Evolutionary conservation across 2,797 vertebrate species (phyloP).

Genomic region (Urocyon cinereoargenteus): DNA sequence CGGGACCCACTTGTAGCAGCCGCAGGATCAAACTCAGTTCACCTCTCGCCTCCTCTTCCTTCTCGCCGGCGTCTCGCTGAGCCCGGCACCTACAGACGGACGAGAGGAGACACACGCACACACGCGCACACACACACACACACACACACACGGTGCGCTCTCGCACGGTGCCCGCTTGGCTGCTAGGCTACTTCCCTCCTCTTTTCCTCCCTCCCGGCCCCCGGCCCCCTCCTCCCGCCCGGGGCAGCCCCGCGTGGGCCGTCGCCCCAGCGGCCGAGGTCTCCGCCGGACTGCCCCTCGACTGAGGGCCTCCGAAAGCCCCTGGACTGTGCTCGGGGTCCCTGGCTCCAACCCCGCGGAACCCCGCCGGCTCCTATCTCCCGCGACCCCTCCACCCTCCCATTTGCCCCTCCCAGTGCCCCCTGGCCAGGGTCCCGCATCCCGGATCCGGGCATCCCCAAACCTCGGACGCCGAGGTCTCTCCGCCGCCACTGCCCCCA

Average conservation of each 20-base stretch:
- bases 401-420: neutral
- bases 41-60: constrained; percentile 77
- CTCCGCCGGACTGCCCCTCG: neutral
- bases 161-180: constrained; percentile 60
- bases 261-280: neutral
- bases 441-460: neutral
- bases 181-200: constrained; percentile 58
- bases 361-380: neutral
- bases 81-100: constrained; percentile 79
- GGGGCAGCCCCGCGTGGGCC: neutral
- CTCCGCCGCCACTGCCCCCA: neutral
- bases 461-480: neutral
- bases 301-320: neutral
- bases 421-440: neutral
- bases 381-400: neutral
- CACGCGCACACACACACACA: neutral
- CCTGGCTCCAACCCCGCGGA: neutral
- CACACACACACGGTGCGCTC: constrained; percentile 36
- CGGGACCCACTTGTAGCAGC: constrained; percentile 80
- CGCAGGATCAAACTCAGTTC: constrained; percentile 83
- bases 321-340: neutral
- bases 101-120: constrained; percentile 66
- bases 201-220: neutral
- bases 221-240: neutral
- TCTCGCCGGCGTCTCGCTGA: constrained; percentile 64